Base-by-base conservation (phyloP, 2,888 invertebrate genomes). In the Thereva unica region DNA sequence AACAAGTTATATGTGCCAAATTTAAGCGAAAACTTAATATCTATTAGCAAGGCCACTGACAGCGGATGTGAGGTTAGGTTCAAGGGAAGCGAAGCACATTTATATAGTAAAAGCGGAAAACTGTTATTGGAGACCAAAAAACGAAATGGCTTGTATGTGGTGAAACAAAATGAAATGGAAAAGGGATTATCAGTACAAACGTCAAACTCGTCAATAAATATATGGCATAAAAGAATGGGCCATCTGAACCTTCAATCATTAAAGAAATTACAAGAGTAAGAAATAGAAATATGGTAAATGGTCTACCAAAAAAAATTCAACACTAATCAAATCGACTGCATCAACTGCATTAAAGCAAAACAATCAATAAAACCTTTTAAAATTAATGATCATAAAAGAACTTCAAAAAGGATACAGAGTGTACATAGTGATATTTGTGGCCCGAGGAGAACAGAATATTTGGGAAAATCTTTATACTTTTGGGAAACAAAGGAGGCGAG, bases 341-440 rank as follows among this genome's bases (percentile, higher is more conserved):
- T 12, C n/a, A 50, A 45, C 12, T 64, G 57, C 3, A 67, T 64
- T 50, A 34, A 57, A 53, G 42, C 56, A 5, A 67, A 67, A 44
- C 63, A 66, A 23, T 8, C 41, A 42, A 52, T 52, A 23, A 52
- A 49, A 12, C 64, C 64, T 54, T 67, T 67, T 53, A 45, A 57
- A 8, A 23, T 49, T 37, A 38, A 64, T 5, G 54, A 55, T n/a
- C 54, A 64, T 53, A 5, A 7, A 42, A 64, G 50, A 42, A 52
- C 68, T 57, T 10, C 7, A 7, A 5, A n/a, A 45, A 2, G 7
- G 10, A 37, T 68, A n/a, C 64, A 69, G 10, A 35, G 68, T 3
- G 54, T 70, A 4, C 67, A 71, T 37, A 55, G 64, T 8, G 71
- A 71, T 50, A 69, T 71, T 42, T 71, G 67, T 47, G 71, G 70